Base-by-base conservation (phyloP, 1,140 invertebrate species). In the Pseudachorutes palmiensis region DNA sequence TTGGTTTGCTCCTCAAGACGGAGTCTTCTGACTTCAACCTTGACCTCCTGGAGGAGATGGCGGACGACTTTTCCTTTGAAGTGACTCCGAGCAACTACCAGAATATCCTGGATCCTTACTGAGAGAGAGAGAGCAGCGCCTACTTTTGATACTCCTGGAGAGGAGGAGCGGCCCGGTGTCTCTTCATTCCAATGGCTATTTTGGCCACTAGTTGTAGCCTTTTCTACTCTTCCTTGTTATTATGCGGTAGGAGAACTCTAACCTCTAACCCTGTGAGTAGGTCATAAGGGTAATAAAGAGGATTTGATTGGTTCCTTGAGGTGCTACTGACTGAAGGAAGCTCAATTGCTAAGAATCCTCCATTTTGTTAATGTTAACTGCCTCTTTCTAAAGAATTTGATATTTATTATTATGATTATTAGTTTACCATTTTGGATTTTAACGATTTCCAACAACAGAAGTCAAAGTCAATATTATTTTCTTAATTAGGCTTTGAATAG, bases 1-100 rank as follows among this genome's bases (percentile, higher is more conserved):
- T 79, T 79, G 49, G 80, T 78, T 71, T 78, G 45, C 2, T 62
- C 33, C 60, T 32, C 60, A 61, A 41, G 22, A 29, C 30, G 62
- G 32, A 65, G 41, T 19, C 32, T 22, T 58, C 61, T 1, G 32
- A 33, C 9, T 64, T 60, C 55, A 62, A 65, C 57, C 63, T 70
- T 16, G 63, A 69, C 60, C 64, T 70, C n/a, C 51, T 70, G 45
- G 68, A 70, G 24, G 65, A 64, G 30, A 69, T 69, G 32, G 36
- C 55, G 31, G 61, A 45, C n/a, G 60, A 62, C 45, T 66, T 22
- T 32, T 60, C 65, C 45, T 70, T 67, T 49, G 69, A 70, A 28
- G 24, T 65, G 22, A 67, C 48, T 49, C 33, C 69, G 2, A n/a
- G n/a, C n/a, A 70, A 63, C 59, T 70, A 67, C 58, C 62, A 66